These are phyloP conservation scores for Styela clava DNA, from an alignment of 23 tunicate genomes.

Conservation along the genomic window DNA sequence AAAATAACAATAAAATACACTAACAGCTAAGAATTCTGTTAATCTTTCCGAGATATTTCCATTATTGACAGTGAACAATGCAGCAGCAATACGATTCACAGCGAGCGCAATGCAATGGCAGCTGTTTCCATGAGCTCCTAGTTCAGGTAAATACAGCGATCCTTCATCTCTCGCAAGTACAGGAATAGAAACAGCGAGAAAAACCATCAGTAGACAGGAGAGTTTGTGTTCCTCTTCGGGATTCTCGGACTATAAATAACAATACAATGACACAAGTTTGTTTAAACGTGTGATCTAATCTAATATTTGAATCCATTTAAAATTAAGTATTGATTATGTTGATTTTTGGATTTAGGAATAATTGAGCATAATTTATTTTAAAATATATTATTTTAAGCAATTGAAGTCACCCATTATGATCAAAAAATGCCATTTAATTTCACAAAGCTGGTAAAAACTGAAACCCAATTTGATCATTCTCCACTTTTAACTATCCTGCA, in stretches of 20 bases:
- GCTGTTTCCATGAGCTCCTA: constrained; percentile 92
- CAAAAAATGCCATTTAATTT: too few relatives aligned
- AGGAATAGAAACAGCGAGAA: constrained; percentile 96
- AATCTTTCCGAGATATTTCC: constrained; percentile 84
- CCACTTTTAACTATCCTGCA: too few relatives aligned
- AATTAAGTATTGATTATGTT: too few relatives aligned
- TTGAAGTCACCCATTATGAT: too few relatives aligned
- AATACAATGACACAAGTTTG: neutral
- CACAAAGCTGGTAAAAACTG: too few relatives aligned
- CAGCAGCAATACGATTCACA: constrained; percentile 93
- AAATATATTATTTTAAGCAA: too few relatives aligned
- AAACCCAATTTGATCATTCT: too few relatives aligned
- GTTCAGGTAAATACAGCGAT: constrained; percentile 66
- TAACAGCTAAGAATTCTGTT: constrained; percentile 92
- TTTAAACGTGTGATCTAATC: too few relatives aligned
- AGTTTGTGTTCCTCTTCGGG: constrained; percentile 92
- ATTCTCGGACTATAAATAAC: constrained; percentile 50
- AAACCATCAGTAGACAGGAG: constrained; percentile 95
- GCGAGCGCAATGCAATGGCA: constrained; percentile 96
- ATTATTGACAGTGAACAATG: constrained; percentile 78
- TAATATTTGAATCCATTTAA: too few relatives aligned
- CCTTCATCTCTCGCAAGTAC: constrained; percentile 89
- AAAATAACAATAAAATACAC: too few relatives aligned
- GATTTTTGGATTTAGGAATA: too few relatives aligned
- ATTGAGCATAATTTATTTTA: too few relatives aligned